Conservation (phyloP, 2,113 vertebrate genomes). For the Hyperopisus bebe region DNA sequence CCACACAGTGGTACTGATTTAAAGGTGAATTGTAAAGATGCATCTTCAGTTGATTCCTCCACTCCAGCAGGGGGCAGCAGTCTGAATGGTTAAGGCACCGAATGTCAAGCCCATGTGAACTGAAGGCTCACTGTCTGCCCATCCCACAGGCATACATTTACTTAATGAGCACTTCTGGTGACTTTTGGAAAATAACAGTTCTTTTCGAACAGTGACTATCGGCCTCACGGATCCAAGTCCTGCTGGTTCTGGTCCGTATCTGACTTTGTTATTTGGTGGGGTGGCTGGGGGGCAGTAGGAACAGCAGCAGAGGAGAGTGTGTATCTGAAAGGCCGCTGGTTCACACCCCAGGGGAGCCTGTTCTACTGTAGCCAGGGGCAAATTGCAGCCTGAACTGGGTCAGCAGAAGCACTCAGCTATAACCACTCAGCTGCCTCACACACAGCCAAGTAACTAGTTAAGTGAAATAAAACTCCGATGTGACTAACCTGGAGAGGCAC, state of each 20-base stretch:
- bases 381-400: not conserved
- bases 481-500: not conserved
- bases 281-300: not conserved
- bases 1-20: not conserved
- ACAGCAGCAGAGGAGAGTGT: not conserved
- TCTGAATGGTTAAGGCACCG: not conserved
- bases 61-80: not conserved
- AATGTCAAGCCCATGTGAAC: not conserved
- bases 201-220: not conserved
- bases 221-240: not conserved
- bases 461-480: not conserved
- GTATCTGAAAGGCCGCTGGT: not conserved
- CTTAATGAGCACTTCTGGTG: not conserved
- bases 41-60: not conserved
- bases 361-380: not conserved
- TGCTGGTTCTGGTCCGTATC: not conserved
- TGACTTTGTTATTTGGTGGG: not conserved
- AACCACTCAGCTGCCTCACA: not conserved
- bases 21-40: not conserved
- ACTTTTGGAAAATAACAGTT: not conserved
- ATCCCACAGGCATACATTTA: not conserved
- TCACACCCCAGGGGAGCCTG: not conserved
- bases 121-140: not conserved
- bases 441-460: not conserved
- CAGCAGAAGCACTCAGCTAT: not conserved